A percentile compares a stretch with the other conserved stretches of the same genome.
Evolutionary conservation across 2,888 invertebrate species (phyloP).

Genomic region (Drosophila parthenogenetica): DNA sequence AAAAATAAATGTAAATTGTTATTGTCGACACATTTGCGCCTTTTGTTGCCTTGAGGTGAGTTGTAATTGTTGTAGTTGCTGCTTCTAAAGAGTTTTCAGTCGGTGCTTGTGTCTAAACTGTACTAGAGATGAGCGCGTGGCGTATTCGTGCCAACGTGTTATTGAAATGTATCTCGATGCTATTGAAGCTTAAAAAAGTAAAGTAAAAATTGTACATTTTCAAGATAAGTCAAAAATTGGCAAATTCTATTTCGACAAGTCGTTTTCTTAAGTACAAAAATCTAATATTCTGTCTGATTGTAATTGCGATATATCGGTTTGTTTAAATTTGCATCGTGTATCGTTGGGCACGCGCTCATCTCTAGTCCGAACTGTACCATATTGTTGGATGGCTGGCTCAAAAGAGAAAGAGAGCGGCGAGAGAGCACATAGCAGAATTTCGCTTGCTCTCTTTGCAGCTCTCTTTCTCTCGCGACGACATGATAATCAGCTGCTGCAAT

Average conservation of each 20-base stretch:
- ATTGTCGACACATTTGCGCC: slow-evolving; percentile 53
- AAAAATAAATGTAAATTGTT: slow-evolving; percentile 34
- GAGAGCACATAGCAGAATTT: slow-evolving; percentile 18
- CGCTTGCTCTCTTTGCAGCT: slow-evolving; percentile 22
- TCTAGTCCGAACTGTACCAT: slow-evolving; percentile 72
- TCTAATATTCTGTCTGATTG: no score
- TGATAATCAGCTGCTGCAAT: slow-evolving; percentile 52
- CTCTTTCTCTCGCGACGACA: slow-evolving; percentile 21
- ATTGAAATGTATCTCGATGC: neutral
- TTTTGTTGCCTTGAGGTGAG: slow-evolving; percentile 60
- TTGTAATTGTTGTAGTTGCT: slow-evolving; percentile 33
- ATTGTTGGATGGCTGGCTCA: slow-evolving; percentile 43
- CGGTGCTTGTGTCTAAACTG: slow-evolving; percentile 52
- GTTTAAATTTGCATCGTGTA: neutral
- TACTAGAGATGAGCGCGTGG: slow-evolving; percentile 53
- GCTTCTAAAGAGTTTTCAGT: slow-evolving; percentile 39
- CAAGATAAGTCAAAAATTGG: neutral
- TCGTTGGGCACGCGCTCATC: slow-evolving; percentile 35
- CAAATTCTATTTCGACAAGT: neutral
- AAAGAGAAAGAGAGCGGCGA: slow-evolving; percentile 14
- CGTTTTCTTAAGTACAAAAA: neutral
- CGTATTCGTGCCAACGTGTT: slow-evolving; percentile 5
- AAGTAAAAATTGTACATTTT: neutral
- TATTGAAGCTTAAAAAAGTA: neutral
- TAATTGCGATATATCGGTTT: neutral